Conservation (phyloP, 2,113 vertebrate species). For the Malurus cyaneus region DNA sequence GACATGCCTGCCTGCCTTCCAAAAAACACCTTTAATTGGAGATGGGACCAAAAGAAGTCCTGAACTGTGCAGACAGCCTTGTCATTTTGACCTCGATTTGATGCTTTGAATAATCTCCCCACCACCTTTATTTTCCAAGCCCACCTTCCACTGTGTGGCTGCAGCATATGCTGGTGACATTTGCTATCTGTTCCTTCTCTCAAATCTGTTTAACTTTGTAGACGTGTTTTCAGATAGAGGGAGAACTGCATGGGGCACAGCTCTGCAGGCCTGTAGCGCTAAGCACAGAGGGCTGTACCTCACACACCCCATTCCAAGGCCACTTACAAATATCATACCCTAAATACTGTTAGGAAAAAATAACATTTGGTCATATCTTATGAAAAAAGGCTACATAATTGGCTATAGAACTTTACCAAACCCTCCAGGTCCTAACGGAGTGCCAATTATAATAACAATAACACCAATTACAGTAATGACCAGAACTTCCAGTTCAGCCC, state of each 20-base stretch:
- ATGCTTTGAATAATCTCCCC: neutral
- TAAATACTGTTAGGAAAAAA: neutral
- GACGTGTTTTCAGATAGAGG: neutral
- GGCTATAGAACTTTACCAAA: neutral
- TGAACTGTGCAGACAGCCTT: neutral
- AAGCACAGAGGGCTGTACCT: neutral
- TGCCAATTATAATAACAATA: neutral
- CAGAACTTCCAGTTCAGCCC: neutral
- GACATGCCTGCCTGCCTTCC: fast-evolving
- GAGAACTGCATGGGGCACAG: neutral
- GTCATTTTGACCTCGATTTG: neutral
- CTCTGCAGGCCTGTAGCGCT: neutral
- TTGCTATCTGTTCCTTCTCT: neutral
- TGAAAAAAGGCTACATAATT: neutral
- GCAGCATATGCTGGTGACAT: neutral
- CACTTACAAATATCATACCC: neutral
- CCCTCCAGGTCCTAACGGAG: neutral
- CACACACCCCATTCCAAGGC: neutral
- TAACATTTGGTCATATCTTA: neutral
- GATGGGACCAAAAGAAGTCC: neutral
- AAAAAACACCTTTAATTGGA: neutral
- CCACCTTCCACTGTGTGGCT: neutral
- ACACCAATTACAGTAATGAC: no score
- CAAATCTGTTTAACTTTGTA: neutral
- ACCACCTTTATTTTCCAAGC: neutral